These are phyloP conservation scores for Timandra comae DNA, from an alignment of 2,888 invertebrate species.

Conservation along the genomic window DNA sequence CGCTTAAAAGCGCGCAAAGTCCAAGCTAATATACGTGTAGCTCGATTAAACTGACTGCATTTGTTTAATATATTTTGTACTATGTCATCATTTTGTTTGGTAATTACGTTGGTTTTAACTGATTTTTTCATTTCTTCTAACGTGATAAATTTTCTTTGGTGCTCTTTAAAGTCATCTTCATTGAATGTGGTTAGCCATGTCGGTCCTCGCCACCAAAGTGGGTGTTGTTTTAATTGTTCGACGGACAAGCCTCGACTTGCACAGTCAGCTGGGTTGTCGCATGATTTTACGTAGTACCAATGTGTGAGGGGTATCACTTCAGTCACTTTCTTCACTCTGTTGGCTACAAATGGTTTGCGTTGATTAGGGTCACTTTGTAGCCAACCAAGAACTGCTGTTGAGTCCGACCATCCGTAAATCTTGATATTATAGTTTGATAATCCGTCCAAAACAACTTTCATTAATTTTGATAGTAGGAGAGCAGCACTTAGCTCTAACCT, in stretches of 20 bases:
- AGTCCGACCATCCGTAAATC: constrained; percentile 1
- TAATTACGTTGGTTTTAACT: not conserved
- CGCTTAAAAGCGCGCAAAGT: not conserved
- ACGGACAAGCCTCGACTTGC: constrained; percentile 4
- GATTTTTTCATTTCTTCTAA: not conserved
- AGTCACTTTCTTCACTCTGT: constrained; percentile 3
- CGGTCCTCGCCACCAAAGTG: not conserved
- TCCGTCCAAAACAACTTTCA: not conserved
- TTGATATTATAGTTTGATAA: not conserved
- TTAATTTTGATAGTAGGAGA: not conserved
- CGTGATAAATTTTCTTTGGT: not conserved
- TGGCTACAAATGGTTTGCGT: constrained; percentile 8
- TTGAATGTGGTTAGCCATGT: not conserved
- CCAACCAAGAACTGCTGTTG: constrained; percentile 3
- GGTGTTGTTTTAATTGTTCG: not conserved
- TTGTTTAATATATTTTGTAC: not conserved
- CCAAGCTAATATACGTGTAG: constrained; percentile 1
- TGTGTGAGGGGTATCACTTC: not conserved
- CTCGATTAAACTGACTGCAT: not conserved
- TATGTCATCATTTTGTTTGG: not conserved
- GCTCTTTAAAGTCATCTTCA: not conserved
- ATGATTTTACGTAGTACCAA: no score
- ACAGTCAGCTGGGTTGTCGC: constrained; percentile 3
- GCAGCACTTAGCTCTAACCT: constrained; percentile 2
- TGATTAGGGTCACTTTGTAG: constrained; percentile 2